Conservation (phyloP, 1,140 invertebrate species). For the Gonioctena quinquepunctata region DNA sequence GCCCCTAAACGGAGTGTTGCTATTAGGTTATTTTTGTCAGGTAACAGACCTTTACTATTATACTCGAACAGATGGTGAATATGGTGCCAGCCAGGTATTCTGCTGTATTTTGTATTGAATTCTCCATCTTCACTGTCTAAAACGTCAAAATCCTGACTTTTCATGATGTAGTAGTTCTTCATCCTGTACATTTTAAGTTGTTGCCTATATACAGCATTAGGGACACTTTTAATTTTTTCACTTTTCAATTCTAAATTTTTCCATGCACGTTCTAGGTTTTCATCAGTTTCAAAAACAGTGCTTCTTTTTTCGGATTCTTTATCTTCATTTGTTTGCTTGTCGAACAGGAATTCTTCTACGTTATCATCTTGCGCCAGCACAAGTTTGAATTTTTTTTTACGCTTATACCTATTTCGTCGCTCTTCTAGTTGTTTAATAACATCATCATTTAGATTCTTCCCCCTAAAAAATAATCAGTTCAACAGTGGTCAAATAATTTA, state of each 20-base stretch:
- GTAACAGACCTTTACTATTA: slow-evolving; percentile 29
- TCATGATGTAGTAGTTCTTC: slow-evolving; percentile 9
- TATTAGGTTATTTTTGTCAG: slow-evolving; percentile 28
- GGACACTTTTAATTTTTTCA: neutral
- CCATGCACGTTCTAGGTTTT: neutral
- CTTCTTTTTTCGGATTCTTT: neutral
- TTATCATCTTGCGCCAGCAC: neutral
- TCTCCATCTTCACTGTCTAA: slow-evolving; percentile 32
- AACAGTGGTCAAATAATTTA: no score
- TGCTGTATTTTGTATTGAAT: slow-evolving; percentile 28
- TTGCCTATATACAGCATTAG: slow-evolving; percentile 7
- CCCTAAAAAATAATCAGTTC: slow-evolving; percentile 2
- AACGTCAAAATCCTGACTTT: slow-evolving; percentile 9
- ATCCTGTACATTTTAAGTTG: slow-evolving; percentile 3
- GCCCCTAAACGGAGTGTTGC: slow-evolving; percentile 23
- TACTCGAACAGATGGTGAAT: slow-evolving; percentile 27
- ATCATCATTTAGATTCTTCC: neutral
- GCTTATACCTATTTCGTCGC: slow-evolving; percentile 28
- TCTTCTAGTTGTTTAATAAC: slow-evolving; percentile 25
- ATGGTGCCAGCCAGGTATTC: slow-evolving; percentile 22
- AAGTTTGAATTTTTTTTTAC: slow-evolving; percentile 30
- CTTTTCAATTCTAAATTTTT: slow-evolving; percentile 1
- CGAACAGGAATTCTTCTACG: neutral
- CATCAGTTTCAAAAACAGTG: neutral
- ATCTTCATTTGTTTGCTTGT: neutral